Evolutionary conservation across 37 sponge, comb jelly and placozoan genomes (phyloP).

Genomic region (Halichondria panicea): DNA sequence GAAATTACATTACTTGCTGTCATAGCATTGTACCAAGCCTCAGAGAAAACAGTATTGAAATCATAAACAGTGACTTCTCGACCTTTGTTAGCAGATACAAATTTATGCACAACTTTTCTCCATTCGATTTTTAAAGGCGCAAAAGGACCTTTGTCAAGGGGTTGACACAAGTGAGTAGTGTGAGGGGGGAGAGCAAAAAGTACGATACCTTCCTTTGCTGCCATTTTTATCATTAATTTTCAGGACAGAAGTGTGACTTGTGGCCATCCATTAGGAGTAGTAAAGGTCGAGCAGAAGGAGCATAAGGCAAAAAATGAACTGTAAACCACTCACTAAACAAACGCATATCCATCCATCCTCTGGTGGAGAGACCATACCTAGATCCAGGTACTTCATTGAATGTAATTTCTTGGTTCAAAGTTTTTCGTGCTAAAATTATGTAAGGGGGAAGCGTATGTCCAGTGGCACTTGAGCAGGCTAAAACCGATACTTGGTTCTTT

Average conservation of each 20-base stretch:
- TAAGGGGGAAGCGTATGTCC: constrained; percentile 2
- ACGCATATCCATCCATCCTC: not conserved
- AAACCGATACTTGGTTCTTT: not conserved
- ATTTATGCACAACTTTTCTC: constrained; percentile 6
- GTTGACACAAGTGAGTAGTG: constrained; percentile 30
- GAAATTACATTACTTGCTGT: too few relatives aligned
- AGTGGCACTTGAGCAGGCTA: constrained; percentile 14
- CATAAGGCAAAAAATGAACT: constrained; percentile 10
- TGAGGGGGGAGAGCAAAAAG: constrained; percentile 21
- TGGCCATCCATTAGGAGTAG: constrained; percentile 36
- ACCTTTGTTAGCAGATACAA: not conserved
- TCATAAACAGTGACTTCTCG: not conserved
- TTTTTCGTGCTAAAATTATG: constrained; percentile 6
- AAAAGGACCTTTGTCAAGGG: constrained; percentile 10
- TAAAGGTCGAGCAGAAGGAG: constrained; percentile 36
- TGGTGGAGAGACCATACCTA: not conserved
- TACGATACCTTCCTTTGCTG: constrained; percentile 13
- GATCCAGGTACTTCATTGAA: constrained; percentile 25
- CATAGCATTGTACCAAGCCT: too few relatives aligned
- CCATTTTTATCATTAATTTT: constrained; percentile 8
- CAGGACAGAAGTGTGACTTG: constrained; percentile 17
- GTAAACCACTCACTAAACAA: constrained; percentile 5
- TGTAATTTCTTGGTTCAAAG: constrained; percentile 2
- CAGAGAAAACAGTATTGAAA: too few relatives aligned
- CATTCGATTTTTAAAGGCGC: constrained; percentile 16